Percentiles rank a stretch among this genome's conserved stretches.
These are phyloP conservation scores for Nerophis lumbriciformis DNA, from an alignment of 2,113 vertebrate genomes.

Conservation along the genomic window DNA sequence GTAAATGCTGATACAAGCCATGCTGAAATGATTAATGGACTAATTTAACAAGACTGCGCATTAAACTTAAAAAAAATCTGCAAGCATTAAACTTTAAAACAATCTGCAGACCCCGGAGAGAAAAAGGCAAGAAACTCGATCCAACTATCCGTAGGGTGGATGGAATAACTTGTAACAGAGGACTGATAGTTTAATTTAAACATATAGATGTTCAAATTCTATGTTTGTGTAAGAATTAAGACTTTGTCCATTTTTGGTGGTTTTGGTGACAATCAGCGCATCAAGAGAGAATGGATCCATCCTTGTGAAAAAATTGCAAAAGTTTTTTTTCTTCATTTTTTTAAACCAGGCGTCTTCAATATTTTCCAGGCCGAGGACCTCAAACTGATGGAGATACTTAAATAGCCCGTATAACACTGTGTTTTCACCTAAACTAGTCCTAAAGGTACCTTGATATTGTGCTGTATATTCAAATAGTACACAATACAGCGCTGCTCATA, in stretches of 20 bases:
- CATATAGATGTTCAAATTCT: not conserved
- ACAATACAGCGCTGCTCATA: too few species aligned
- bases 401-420: too few species aligned
- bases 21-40: conserved; percentile 43
- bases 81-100: conserved; percentile 44
- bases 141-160: conserved; percentile 39
- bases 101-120: conserved; percentile 32
- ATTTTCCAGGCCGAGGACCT: too few species aligned
- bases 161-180: conserved; percentile 16
- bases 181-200: conserved; percentile 8
- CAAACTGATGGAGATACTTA: too few species aligned
- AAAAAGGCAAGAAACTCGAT: conserved; percentile 16
- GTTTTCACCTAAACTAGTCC: too few species aligned
- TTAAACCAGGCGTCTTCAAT: too few species aligned
- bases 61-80: conserved; percentile 49
- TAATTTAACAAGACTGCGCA: conserved; percentile 25
- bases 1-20: conserved; percentile 34
- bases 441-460: too few species aligned
- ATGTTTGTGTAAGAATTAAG: not conserved
- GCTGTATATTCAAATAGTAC: too few species aligned
- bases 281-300: too few species aligned
- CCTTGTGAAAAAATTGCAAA: too few species aligned
- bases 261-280: not conserved
- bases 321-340: too few species aligned
- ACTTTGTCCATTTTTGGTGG: not conserved